phyloP scores from a whole-genome alignment of 2,113 vertebrate genomes.

The Calidris pugnax region DNA sequence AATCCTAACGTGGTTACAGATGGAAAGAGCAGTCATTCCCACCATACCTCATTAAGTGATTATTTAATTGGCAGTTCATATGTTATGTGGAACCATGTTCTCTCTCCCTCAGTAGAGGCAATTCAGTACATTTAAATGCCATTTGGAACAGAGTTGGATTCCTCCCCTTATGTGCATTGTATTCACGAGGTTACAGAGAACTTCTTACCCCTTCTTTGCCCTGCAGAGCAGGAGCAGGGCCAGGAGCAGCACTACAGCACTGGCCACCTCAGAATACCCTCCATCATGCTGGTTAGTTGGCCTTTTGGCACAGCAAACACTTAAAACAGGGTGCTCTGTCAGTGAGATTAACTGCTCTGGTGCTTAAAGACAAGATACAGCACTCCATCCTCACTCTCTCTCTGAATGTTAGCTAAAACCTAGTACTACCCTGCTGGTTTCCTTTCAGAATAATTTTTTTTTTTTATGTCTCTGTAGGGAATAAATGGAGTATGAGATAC shows the following conservation, averaged over 20 bases:
- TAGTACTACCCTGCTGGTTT: not conserved
- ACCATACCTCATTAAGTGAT: not conserved
- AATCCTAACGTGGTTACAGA: not conserved
- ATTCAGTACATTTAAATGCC: not conserved
- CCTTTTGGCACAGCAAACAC: not conserved
- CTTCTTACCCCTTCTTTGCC: not conserved
- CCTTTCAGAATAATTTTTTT: not conserved
- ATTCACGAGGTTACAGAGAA: not conserved
- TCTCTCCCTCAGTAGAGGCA: not conserved
- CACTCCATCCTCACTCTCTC: not conserved
- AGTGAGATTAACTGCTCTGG: not conserved
- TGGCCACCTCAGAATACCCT: not conserved
- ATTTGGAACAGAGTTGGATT: not conserved
- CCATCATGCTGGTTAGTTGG: not conserved
- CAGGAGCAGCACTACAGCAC: not conserved
- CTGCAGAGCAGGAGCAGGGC: not conserved
- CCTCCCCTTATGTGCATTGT: fast-evolving
- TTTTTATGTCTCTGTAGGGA: not conserved
- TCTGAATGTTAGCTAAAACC: not conserved
- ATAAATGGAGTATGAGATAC: not conserved
- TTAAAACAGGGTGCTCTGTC: not conserved
- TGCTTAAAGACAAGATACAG: not conserved
- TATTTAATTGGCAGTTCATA: not conserved
- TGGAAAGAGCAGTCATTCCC: not conserved
- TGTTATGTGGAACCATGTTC: not conserved